These are phyloP conservation scores for Prosapia bicincta DNA, from an alignment of 2,888 invertebrate genomes.

Conservation along the genomic window DNA sequence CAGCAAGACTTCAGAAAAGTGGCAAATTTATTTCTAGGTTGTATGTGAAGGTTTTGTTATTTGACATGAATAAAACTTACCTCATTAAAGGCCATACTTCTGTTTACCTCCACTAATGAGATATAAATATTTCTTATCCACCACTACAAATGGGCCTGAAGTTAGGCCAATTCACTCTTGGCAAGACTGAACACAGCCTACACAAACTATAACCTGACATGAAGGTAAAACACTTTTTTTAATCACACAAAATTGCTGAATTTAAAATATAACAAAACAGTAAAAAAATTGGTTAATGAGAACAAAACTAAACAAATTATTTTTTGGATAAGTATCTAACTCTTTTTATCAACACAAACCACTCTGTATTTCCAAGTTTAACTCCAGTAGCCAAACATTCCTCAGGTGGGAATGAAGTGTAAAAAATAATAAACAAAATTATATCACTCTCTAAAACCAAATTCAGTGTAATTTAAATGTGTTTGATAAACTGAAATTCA, in stretches of 20 bases:
- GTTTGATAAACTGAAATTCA: neutral
- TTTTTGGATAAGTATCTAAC: neutral
- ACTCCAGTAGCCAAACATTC: neutral
- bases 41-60: too few relatives aligned
- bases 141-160: neutral
- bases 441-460: neutral
- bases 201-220: neutral
- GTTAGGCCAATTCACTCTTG: neutral
- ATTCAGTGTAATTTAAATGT: neutral
- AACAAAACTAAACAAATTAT: too few relatives aligned
- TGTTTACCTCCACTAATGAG: neutral
- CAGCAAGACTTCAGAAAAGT: too few relatives aligned
- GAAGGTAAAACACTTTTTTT: neutral
- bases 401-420: neutral
- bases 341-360: too few relatives aligned
- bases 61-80: neutral
- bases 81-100: conserved; percentile 2
- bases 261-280: neutral
- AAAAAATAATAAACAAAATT: neutral
- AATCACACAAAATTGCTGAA: neutral
- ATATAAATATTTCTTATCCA: neutral
- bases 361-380: neutral
- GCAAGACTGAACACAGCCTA: neutral
- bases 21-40: too few relatives aligned
- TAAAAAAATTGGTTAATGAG: neutral